phyloP scores from a whole-genome alignment of 2,888 invertebrate genomes.

The Chloroclystis v-ata region DNA sequence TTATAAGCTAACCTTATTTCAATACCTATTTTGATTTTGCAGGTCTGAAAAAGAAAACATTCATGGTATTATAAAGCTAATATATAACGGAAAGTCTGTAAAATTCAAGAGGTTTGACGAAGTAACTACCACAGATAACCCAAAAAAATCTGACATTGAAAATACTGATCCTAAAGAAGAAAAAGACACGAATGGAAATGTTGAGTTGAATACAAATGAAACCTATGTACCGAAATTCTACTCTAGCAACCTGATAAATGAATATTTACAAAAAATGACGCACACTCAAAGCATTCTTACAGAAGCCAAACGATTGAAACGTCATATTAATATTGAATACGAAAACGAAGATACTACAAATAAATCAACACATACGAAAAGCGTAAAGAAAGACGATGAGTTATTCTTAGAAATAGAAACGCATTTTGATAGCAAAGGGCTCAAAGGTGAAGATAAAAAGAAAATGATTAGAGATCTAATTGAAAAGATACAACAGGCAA shows the following conservation, averaged over 20 bases:
- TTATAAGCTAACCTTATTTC: no score
- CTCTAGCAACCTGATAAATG: slow-evolving; percentile 38
- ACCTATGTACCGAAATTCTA: slow-evolving; percentile 29
- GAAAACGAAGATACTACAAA: slow-evolving; percentile 28
- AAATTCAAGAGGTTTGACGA: slow-evolving; percentile 34
- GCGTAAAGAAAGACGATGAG: slow-evolving; percentile 50
- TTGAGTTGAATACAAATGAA: background rate
- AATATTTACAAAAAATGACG: slow-evolving; percentile 37
- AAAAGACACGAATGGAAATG: background rate
- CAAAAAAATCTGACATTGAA: background rate
- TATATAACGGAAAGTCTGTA: slow-evolving; percentile 54
- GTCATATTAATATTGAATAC: slow-evolving; percentile 52
- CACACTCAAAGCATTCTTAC: slow-evolving; percentile 20
- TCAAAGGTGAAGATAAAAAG: slow-evolving; percentile 59
- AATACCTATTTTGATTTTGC: no score
- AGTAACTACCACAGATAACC: background rate
- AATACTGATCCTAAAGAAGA: background rate
- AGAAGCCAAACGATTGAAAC: slow-evolving; percentile 43
- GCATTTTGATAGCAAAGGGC: slow-evolving; percentile 60
- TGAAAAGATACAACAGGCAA: slow-evolving; percentile 62
- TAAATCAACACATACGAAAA: slow-evolving; percentile 23
- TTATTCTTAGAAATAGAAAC: slow-evolving; percentile 69
- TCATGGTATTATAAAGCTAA: slow-evolving; percentile 49
- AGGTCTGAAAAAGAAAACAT: slow-evolving; percentile 44
- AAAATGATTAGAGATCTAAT: slow-evolving; percentile 55